Base-by-base conservation (phyloP, 2,113 vertebrate genomes). In the Chitala chitala region DNA sequence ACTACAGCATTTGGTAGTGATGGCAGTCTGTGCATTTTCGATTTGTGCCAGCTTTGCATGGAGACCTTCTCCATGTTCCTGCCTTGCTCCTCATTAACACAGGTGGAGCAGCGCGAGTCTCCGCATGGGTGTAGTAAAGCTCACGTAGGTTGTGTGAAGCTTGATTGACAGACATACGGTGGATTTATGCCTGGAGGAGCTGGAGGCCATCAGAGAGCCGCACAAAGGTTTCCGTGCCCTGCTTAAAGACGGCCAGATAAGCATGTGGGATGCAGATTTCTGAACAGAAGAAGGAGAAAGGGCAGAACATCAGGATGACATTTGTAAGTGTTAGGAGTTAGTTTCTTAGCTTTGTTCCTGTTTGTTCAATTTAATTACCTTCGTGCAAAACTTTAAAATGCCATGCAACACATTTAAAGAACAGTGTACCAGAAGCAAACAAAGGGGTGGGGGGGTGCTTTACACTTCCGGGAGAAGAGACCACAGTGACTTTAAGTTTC, bases 251-350 rank as follows among this genome's bases (percentile, higher is more conserved):
- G 74, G 75, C 77, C 58, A 83, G 72, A 75, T 82, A 83, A 86
- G 90, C 89, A 92, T 92, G 88, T 92, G 89, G 78, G 75, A 56
- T 85, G 82, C 89, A 91, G 86, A 89, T 92, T 91, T 75, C 79
- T 78, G 76, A 69, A 83, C 65, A 77, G 75, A 74, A 76, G 71
- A 71, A 77, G 76, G 75, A 72, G 66, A 80, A 79, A 55, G 63
- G 50, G 48, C 33, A 74, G 72, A 78, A 82, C 82, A 78, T 71
- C 68, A 80, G 79, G 84, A 79, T 87, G 81, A 79, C 84, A 78
- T 82, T 78, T 81, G 68, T 80, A 87, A 86, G 84, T 85, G 79
- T 84, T 84, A 86, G 83, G 84, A 84, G 82, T 87, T 85, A 80
- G 85, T 84, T 77, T 73, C 78, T 63, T 73, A 69, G 78, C 77